phyloP scores from a whole-genome alignment of 2,888 invertebrate genomes.

The Drosophila nr. perissopoda region DNA sequence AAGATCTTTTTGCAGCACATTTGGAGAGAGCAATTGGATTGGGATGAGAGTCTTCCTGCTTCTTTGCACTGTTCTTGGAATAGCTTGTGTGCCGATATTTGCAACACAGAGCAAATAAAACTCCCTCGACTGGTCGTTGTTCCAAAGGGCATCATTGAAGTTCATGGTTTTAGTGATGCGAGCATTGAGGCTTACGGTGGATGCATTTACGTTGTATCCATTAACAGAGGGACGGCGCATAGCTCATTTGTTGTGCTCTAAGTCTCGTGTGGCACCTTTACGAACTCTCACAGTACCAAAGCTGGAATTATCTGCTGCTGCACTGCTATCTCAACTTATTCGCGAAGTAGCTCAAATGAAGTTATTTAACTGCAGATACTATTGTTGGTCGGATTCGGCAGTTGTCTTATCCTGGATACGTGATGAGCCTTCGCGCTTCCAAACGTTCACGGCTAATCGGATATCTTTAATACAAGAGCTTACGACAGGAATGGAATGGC shows the following conservation, averaged over 20 bases:
- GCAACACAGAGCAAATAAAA: too few relatives aligned
- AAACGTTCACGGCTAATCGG: too few relatives aligned
- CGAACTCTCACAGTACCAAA: background rate
- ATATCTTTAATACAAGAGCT: too few relatives aligned
- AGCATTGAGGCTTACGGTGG: background rate
- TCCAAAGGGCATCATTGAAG: background rate
- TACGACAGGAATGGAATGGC: too few relatives aligned
- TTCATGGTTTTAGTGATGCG: background rate
- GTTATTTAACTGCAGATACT: background rate
- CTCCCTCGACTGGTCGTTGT: background rate
- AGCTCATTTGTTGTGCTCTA: conserved; percentile 1
- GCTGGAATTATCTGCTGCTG: background rate
- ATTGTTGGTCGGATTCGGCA: too few relatives aligned
- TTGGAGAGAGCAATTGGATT: background rate
- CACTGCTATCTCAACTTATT: background rate
- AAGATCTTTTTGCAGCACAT: background rate
- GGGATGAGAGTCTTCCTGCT: conserved; percentile 5
- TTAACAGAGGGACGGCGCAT: background rate
- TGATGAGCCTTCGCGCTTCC: too few relatives aligned
- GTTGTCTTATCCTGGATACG: too few relatives aligned
- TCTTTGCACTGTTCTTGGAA: background rate
- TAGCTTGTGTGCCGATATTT: background rate
- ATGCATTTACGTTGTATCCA: background rate
- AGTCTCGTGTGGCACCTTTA: background rate
- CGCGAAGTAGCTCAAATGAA: background rate